These are phyloP conservation scores for Pomatorhinus ruficollis DNA, from an alignment of 2,113 vertebrate species.

Conservation along the genomic window DNA sequence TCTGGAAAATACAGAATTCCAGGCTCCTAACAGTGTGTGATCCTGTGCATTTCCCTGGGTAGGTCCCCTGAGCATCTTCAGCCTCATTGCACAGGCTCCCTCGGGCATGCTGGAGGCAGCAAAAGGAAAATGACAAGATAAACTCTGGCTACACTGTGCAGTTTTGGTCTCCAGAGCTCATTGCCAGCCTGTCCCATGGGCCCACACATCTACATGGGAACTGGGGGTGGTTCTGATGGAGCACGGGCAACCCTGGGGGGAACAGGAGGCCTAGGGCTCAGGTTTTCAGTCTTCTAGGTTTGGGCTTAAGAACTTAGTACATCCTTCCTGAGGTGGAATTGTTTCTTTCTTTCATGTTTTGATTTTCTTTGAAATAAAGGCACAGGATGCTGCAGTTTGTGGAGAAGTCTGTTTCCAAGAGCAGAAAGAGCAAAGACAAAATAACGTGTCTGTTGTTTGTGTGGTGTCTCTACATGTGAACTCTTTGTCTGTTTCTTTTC, in stretches of 20 bases:
- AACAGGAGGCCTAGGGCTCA: background rate
- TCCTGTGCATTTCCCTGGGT: background rate
- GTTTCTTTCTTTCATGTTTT: slow-evolving; percentile 7
- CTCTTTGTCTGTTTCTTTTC: slow-evolving; percentile 5
- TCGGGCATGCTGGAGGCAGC: background rate
- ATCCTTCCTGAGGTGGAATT: background rate
- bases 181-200: background rate
- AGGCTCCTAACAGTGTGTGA: background rate
- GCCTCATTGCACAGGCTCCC: background rate
- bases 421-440: background rate
- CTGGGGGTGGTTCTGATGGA: background rate
- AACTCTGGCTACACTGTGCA: background rate
- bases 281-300: background rate
- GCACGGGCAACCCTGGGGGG: fast-evolving
- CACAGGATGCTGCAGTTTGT: background rate
- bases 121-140: background rate
- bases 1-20: background rate
- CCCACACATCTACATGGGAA: fast-evolving
- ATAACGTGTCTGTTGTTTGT: background rate
- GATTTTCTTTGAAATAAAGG: slow-evolving; percentile 20
- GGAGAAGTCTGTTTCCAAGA: background rate
- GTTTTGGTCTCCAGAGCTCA: background rate
- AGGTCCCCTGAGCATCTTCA: background rate
- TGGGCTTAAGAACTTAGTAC: background rate
- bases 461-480: background rate